Percentiles rank a stretch among this genome's conserved stretches.
These are phyloP conservation scores for Sclerodermus sp. DNA, from an alignment of 2,888 invertebrate species.

Conservation along the genomic window DNA sequence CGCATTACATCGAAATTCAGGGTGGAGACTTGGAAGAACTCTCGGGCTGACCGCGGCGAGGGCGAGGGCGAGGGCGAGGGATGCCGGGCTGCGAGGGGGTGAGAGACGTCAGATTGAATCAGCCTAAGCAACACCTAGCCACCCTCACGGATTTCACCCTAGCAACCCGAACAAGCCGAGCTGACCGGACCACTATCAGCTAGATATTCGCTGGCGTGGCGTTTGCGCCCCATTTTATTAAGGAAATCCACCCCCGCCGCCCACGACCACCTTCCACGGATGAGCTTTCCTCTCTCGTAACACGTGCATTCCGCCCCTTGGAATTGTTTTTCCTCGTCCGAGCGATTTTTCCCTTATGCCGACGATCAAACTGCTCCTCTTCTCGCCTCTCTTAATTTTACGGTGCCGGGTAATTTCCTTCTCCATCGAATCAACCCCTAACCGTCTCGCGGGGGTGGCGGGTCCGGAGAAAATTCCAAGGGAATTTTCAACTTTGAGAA, in stretches of 20 bases:
- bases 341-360: background rate
- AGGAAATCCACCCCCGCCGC: slow-evolving; percentile 46
- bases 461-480: too few species aligned
- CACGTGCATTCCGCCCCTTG: slow-evolving; percentile 23
- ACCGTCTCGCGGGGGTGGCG: too few species aligned
- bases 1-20: background rate
- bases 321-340: slow-evolving; percentile 24
- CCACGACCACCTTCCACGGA: slow-evolving; percentile 7
- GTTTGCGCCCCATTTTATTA: slow-evolving; percentile 55
- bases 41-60: slow-evolving; percentile 5
- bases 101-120: slow-evolving; percentile 49
- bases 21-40: background rate
- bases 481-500: too few species aligned
- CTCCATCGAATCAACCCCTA: too few species aligned
- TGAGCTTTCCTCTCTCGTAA: slow-evolving; percentile 31
- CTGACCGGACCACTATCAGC: slow-evolving; percentile 54
- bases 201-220: slow-evolving; percentile 55
- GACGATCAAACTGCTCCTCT: too few species aligned
- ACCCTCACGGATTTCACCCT: slow-evolving; percentile 35
- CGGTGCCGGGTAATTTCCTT: too few species aligned
- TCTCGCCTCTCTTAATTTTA: too few species aligned
- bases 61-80: background rate
- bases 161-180: slow-evolving; percentile 23
- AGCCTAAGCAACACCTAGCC: slow-evolving; percentile 47
- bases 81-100: background rate